phyloP scores from a whole-genome alignment of 2,888 invertebrate genomes.

The Polietes domitor region DNA sequence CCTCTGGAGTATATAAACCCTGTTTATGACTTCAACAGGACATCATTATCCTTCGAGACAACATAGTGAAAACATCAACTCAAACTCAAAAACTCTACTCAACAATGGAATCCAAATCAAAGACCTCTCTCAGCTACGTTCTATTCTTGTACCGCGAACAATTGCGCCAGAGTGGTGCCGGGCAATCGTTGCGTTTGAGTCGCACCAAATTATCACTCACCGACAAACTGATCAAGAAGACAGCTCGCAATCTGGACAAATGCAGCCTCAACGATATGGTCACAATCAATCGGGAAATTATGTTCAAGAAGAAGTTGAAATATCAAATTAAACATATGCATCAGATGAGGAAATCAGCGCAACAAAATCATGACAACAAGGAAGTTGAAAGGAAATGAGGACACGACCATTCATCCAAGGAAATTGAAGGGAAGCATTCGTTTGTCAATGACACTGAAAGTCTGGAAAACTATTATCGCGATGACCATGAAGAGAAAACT shows the following conservation, averaged over 20 bases:
- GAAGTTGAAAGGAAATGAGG: neutral
- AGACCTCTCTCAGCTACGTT: neutral
- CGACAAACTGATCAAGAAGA: conserved; percentile 71
- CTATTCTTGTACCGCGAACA: neutral
- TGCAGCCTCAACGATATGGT: conserved; percentile 73
- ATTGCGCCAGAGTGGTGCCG: too few species aligned
- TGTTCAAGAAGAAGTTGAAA: conserved; percentile 72
- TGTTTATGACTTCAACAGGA: too few species aligned
- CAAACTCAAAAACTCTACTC: too few species aligned
- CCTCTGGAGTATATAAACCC: too few species aligned
- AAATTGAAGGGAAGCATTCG: too few species aligned
- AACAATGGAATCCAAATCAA: too few species aligned
- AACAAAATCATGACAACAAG: neutral
- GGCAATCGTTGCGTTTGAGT: neutral
- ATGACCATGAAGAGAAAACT: too few species aligned
- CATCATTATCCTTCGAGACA: too few species aligned
- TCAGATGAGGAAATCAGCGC: neutral
- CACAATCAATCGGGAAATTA: conserved; percentile 72
- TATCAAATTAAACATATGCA: conserved; percentile 20
- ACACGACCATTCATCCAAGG: too few species aligned
- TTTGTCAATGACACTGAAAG: too few species aligned
- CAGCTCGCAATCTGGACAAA: conserved; percentile 70
- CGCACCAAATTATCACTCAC: neutral
- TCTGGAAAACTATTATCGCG: too few species aligned
- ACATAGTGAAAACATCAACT: too few species aligned